A percentile compares a stretch with the other conserved stretches of the same genome.
These are phyloP conservation scores for Sardina pilchardus DNA, from an alignment of 2,113 vertebrate species.

Conservation along the genomic window DNA sequence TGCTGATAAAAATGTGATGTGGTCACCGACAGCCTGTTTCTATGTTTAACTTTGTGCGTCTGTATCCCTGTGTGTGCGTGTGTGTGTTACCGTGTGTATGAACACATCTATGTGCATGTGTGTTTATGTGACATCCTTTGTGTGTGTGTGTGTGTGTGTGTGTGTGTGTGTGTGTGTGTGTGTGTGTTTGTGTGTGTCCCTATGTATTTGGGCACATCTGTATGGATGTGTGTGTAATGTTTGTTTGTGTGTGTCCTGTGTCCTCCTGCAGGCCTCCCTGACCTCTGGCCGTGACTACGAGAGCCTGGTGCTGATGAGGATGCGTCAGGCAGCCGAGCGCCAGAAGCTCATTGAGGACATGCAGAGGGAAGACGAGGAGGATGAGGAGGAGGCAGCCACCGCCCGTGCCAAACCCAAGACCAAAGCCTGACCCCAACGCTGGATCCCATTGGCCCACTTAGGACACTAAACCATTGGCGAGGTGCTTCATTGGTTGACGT, in stretches of 20 bases:
- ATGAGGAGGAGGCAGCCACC: slow-evolving; percentile 30
- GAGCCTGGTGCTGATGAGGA: slow-evolving; percentile 93
- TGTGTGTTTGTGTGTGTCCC: slow-evolving; percentile 16
- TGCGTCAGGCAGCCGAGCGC: slow-evolving; percentile 92
- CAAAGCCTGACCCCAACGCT: slow-evolving; percentile 50
- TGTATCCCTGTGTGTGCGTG: background rate
- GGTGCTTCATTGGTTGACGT: background rate
- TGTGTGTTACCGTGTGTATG: background rate
- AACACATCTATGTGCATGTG: background rate
- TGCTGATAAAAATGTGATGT: background rate
- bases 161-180: slow-evolving; percentile 4
- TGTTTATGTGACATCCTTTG: slow-evolving; percentile 16
- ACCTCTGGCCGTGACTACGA: slow-evolving; percentile 88
- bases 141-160: background rate
- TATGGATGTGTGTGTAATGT: slow-evolving; percentile 22
- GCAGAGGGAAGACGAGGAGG: slow-evolving; percentile 81
- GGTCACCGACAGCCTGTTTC: background rate
- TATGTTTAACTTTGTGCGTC: slow-evolving; percentile 23
- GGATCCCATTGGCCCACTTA: background rate
- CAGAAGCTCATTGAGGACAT: slow-evolving; percentile 89
- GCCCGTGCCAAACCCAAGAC: slow-evolving; percentile 45
- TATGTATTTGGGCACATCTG: background rate
- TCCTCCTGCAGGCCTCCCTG: slow-evolving; percentile 69
- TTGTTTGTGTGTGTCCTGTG: slow-evolving; percentile 1
- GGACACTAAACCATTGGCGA: background rate